Conservation (phyloP, 1,140 invertebrate species). For the Hetaerina americana region DNA sequence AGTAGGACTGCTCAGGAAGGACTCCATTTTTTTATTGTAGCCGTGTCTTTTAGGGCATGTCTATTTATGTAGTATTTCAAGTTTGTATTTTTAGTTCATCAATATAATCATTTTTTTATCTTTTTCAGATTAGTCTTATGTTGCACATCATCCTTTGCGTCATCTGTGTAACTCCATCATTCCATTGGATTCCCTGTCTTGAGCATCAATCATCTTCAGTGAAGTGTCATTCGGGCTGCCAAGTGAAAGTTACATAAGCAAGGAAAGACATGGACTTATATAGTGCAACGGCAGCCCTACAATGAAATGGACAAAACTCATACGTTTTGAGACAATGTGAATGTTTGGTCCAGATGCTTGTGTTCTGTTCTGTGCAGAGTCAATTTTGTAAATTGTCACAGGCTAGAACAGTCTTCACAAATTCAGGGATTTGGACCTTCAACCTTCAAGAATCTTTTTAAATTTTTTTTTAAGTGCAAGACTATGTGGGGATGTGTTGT, state of each 20-base stretch:
- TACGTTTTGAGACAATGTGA: not conserved
- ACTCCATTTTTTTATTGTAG: slow-evolving; percentile 8
- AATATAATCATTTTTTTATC: slow-evolving; percentile 2
- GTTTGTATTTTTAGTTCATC: slow-evolving; percentile 7
- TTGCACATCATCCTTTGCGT: slow-evolving; percentile 3
- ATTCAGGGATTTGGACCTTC: not conserved
- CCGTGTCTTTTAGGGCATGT: slow-evolving; percentile 6
- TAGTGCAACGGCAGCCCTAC: not conserved
- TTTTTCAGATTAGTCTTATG: slow-evolving; percentile 7
- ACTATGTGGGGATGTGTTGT: slow-evolving; percentile 1
- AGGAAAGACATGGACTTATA: not conserved
- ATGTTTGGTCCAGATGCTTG: not conserved
- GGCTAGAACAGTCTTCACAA: not conserved
- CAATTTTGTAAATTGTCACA: not conserved
- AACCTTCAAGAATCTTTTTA: not conserved
- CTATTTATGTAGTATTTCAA: slow-evolving; percentile 2
- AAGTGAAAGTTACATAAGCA: not conserved
- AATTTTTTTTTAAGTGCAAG: slow-evolving; percentile 1
- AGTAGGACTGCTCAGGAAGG: not conserved
- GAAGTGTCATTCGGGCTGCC: not conserved
- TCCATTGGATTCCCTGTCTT: slow-evolving; percentile 2
- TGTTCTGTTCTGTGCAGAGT: not conserved
- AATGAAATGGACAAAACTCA: not conserved
- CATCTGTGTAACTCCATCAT: slow-evolving; percentile 6
- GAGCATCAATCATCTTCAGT: not conserved